A percentile compares a stretch with the other conserved stretches of the same genome.
Conservation (phyloP, 2,797 vertebrate genomes). For the Botia almorhae region DNA sequence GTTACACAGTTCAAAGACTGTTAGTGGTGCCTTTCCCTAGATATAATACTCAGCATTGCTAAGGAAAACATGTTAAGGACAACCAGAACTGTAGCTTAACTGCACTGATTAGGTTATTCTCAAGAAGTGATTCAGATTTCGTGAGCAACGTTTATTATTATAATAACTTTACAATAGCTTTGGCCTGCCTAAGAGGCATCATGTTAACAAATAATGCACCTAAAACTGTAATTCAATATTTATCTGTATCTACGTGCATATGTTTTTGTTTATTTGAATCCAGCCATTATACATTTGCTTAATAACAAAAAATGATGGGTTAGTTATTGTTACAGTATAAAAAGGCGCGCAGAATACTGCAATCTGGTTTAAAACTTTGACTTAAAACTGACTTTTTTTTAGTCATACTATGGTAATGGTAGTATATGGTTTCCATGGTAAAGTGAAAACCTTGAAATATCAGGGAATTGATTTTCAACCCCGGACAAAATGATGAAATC, state of each 20-base stretch:
- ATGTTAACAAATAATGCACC: background rate
- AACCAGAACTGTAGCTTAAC: background rate
- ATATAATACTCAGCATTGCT: conserved; percentile 67
- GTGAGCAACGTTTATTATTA: background rate
- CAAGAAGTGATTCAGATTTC: conserved; percentile 17
- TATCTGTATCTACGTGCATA: background rate
- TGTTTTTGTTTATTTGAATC: conserved; percentile 9
- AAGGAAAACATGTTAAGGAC: background rate
- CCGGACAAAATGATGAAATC: no score
- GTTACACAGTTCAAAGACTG: conserved; percentile 59
- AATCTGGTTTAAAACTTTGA: background rate
- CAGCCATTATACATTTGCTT: conserved; percentile 10
- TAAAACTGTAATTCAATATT: background rate
- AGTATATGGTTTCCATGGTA: background rate
- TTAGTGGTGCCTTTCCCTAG: conserved; percentile 69
- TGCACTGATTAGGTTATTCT: conserved; percentile 22
- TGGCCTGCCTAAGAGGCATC: conserved; percentile 3
- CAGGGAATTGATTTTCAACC: background rate
- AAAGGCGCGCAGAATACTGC: background rate
- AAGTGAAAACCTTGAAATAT: conserved; percentile 6
- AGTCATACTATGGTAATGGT: background rate
- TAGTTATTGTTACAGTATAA: background rate
- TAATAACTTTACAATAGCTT: background rate
- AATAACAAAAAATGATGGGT: background rate
- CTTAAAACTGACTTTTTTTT: no score